These are phyloP conservation scores for Thecophora atra DNA, from an alignment of 2,888 invertebrate genomes.

Conservation along the genomic window DNA sequence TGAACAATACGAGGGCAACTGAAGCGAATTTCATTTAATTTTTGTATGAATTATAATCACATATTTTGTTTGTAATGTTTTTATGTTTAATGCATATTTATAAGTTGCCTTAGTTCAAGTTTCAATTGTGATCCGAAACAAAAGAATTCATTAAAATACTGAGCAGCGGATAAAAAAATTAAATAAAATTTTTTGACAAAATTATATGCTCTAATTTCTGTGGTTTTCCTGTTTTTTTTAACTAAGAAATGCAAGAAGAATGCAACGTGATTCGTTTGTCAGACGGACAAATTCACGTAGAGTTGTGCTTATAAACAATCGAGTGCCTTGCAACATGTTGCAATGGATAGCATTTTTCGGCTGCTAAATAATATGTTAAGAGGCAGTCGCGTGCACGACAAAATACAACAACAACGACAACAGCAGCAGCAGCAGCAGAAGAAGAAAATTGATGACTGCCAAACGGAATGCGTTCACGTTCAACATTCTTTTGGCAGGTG, in stretches of 20 bases:
- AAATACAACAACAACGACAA: conserved; percentile 2
- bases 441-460: not conserved
- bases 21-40: not conserved
- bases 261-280: not conserved
- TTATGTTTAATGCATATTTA: no score
- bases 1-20: not conserved
- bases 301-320: not conserved
- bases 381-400: conserved; percentile 3
- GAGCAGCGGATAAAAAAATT: not conserved
- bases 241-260: not conserved
- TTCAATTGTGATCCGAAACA: not conserved
- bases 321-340: not conserved
- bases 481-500: conserved; percentile 21
- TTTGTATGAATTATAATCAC: not conserved
- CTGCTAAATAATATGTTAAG: not conserved
- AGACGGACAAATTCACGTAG: not conserved
- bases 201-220: not conserved
- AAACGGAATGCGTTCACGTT: conserved; percentile 17
- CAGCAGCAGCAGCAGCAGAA: conserved; percentile 10
- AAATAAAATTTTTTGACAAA: not conserved
- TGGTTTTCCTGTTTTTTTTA: not conserved
- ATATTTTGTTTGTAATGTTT: no score
- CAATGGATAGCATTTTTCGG: not conserved
- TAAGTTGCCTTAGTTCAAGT: not conserved
- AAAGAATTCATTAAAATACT: not conserved